These are phyloP conservation scores for Capromys pilorides DNA, from an alignment of 2,797 vertebrate species.

Conservation along the genomic window DNA sequence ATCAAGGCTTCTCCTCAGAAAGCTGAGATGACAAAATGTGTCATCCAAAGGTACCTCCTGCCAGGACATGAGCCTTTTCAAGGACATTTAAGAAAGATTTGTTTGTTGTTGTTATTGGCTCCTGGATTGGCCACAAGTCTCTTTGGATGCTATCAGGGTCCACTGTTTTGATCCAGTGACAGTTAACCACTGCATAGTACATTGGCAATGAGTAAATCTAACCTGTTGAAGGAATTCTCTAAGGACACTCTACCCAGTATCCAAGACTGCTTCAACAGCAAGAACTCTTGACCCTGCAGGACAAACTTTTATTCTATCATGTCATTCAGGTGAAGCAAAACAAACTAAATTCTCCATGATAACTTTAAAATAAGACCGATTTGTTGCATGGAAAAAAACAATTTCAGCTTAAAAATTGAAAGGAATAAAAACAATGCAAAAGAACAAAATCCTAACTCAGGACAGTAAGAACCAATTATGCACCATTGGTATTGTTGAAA, in stretches of 20 bases:
- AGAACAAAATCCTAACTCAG: not conserved
- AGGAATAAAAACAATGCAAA: not conserved
- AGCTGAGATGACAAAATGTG: not conserved
- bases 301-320: not conserved
- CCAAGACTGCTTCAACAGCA: not conserved
- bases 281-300: not conserved
- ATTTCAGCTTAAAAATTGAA: not conserved
- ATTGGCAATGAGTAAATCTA: not conserved
- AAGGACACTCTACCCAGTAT: not conserved
- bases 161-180: not conserved
- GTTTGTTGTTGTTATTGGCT: not conserved
- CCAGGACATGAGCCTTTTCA: not conserved
- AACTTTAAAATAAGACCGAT: not conserved
- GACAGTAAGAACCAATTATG: not conserved
- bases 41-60: not conserved
- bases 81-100: not conserved
- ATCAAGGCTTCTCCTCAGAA: not conserved
- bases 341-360: not conserved
- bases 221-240: not conserved
- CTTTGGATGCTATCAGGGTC: not conserved
- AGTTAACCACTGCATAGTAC: not conserved
- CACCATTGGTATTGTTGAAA: not conserved
- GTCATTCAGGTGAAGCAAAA: not conserved
- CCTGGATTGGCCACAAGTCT: not conserved
- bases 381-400: slow-evolving; percentile 19